Base-by-base conservation (phyloP, 1,140 invertebrate species). In the Heliconius himera region DNA sequence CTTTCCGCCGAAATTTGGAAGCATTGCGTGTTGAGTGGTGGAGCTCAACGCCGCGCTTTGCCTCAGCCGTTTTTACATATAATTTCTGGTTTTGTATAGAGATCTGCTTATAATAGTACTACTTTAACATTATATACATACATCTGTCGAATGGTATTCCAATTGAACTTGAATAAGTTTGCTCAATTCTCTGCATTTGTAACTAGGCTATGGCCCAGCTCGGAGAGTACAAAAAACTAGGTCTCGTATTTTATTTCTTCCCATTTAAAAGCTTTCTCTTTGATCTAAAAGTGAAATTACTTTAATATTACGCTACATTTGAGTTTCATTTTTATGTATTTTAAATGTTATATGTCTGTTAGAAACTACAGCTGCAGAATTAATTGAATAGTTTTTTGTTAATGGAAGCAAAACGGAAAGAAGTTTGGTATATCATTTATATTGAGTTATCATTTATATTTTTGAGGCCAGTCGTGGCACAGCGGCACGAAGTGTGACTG, bases 261-360 rank as follows among this genome's bases (percentile, higher is more conserved):
- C 76, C 41, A 75, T 78, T 78, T 82, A 82, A 82, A 80, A 82
- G 74, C 76, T 79, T 82, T 80, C 76, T 72, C 78, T 82, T 80
- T 82, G 81, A 82, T 80, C 70, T 77, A 78, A 77, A 79, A 82
- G 78, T 76, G 49, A 77, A 82, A 80, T 82, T 80, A 74, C 78
- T 81, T 81, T 78, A 81, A 78, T 78, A 81, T 81, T 74, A 76
- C 79, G 75, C 74, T 81, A 75, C 80, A 76, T 81, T 81, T 78
- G 73, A 46, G 80, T 76, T 54, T 60, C 49, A 78, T 26, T 78
- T 76, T 81, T 26, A 66, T 66, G 8, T 26, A 66, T 66, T 66
- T 66, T 26, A 66, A 66, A 66, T 29, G 13, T 66, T 66, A 66
- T 26, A 66, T 66, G 11, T 66, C 22, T 66, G 29, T 66, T 66